Evolutionary conservation across 1,140 invertebrate species (phyloP), one percentile per base, ranked within the genome.

Genomic region (Pentalonia nigronervosa): DNA sequence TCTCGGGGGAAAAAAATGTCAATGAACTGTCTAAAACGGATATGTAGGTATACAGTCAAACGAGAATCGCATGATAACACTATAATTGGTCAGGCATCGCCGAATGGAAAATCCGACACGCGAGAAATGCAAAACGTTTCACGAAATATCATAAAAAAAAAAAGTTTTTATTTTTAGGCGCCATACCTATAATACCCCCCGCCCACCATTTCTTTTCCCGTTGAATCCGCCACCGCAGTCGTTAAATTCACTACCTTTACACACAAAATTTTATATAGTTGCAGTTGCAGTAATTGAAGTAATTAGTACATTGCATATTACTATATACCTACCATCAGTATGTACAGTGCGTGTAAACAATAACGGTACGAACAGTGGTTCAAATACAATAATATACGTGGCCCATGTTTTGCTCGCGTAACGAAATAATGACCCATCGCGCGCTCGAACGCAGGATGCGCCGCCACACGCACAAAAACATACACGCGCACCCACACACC

Each of bases 401-500:
- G 30, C 60, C 30, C 41, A 36, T 83, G 41, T 83, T 83, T 83
- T 41, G 81, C 81, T 83, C 23, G 81, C 81, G 81, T 83, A 83
- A 83, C 81, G 36, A 83, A 41, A 83, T 83, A 83, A 83, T 83
- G 81, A 83, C 34, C 81, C 81, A 83, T 83, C 81, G 81, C 34
- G 41, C 81, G 76, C 76, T 36, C 41, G 76, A 41, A 83, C 60
- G 60, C 81, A 41, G 81, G 81, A 83, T 83, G 81, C 81, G 8
- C 36, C 21, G 23, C 20, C 81, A 41, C 36, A 83, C 34, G 21
- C 76, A 9, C 30, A n/a, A n/a, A n/a, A n/a, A n/a, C n/a, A n/a
- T n/a, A n/a, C n/a, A n/a, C n/a, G n/a, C n/a, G n/a, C n/a, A n/a
- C n/a, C n/a, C n/a, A n/a, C n/a, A n/a, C n/a, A n/a, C 8, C 0